Conservation (phyloP, 2,797 vertebrate genomes). For the Eurystomus glaucurus region DNA sequence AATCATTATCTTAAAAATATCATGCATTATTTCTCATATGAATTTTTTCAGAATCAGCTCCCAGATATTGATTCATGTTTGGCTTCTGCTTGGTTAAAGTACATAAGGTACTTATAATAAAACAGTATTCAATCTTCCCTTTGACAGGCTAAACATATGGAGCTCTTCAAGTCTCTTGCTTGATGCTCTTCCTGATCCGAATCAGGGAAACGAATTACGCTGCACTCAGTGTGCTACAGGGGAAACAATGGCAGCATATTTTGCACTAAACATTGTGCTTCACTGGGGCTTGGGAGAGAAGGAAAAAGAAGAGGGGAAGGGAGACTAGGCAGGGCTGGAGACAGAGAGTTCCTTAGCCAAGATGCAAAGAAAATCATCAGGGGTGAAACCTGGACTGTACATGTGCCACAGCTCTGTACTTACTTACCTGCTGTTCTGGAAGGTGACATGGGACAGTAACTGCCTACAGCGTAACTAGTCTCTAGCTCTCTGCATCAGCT, state of each 20-base stretch:
- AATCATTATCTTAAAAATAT: not conserved
- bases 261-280: not conserved
- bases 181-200: not conserved
- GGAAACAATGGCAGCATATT: not conserved
- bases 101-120: conserved; percentile 12
- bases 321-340: not conserved
- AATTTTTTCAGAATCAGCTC: conserved; percentile 36
- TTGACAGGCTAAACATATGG: conserved; percentile 41
- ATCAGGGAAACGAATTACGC: not conserved
- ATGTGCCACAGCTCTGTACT: not conserved
- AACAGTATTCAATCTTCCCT: not conserved
- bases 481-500: not conserved
- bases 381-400: not conserved
- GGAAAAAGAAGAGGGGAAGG: not conserved
- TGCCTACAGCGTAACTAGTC: not conserved
- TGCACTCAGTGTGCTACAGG: not conserved
- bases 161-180: conserved; percentile 6
- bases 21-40: not conserved
- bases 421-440: not conserved
- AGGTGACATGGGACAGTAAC: not conserved
- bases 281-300: not conserved
- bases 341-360: not conserved
- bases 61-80: conserved; percentile 29
- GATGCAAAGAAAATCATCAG: not conserved
- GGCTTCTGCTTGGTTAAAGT: not conserved